Evolutionary conservation across 2,888 invertebrate species (phyloP), one percentile per base, ranked within the genome.

Genomic region (Cyrtodaria siliqua): DNA sequence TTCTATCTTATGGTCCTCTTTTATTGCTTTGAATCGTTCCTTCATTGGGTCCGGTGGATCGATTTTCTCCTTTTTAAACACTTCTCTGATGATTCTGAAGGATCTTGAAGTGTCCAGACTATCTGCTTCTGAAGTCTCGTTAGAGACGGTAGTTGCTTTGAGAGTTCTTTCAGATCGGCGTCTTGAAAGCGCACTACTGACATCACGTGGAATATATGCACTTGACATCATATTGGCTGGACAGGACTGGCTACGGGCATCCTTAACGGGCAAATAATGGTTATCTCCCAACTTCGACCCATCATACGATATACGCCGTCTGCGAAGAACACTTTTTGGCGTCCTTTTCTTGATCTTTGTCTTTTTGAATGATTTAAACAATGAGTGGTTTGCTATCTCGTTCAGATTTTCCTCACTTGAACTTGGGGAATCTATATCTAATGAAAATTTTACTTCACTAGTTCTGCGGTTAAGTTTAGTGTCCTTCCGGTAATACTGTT

Each of bases 1-100:
- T 33, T 66, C 42, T 12, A 53, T 59, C 14, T 18, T 23, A 29
- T 76, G 64, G 40, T 72, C 57, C 16, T 26, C 59, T 24, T 67
- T 68, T 24, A 76, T 57, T 4, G 52, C 29, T 23, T 75, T 56
- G n/a, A 79, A 56, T 47, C 29, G 44, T 16, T 79, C 72, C 29
- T 66, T 56, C 16, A 63, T 29, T 9, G 69, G 72, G 24, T 79
- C 60, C 0, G 68, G 64, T 9, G 26, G 20, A 20, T 79, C 79
- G 12, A 44, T 61, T 42, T 53, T 63, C 26, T 50, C 53, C 49
- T 79, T 79, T 53, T 69, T 75, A 50, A 72, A 79, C 0, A 75
- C 72, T 24, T 79, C 79, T 20, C 62, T 49, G n/a, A 79, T 55
- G 2, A 75, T 33, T 20, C 79, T 63, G 44, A 49, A 79, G 1